Percentiles rank a stretch among this genome's conserved stretches.
These are phyloP conservation scores for Epizoanthus scotinus DNA, from an alignment of 92 coral and sea anemone species.

Conservation along the genomic window DNA sequence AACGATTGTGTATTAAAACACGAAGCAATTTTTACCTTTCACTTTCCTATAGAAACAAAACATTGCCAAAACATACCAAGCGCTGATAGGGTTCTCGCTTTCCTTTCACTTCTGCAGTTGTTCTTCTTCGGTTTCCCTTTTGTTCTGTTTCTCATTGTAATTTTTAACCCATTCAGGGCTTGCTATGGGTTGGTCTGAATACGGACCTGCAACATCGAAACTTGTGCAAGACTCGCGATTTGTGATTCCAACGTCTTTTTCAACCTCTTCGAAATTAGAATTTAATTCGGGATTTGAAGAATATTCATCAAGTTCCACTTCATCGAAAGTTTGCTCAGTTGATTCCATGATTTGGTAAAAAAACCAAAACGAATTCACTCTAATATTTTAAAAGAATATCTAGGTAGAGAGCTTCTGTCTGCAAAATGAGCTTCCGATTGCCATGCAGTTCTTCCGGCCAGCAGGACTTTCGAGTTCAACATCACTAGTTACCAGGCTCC, in stretches of 20 bases:
- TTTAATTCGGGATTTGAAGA: conserved; percentile 1
- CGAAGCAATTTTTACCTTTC: no score
- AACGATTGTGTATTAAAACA: neutral
- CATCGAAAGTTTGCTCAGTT: conserved; percentile 10
- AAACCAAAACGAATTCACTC: neutral
- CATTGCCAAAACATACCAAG: conserved; percentile 19
- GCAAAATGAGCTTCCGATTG: no score
- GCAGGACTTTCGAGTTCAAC: neutral
- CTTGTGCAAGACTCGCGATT: conserved; percentile 33
- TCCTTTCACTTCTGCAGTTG: conserved; percentile 24
- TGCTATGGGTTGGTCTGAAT: conserved; percentile 21
- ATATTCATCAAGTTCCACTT: neutral
- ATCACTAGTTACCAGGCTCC: conserved; percentile 21
- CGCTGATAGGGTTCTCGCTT: conserved; percentile 18
- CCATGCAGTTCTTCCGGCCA: no score
- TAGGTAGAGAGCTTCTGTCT: no score
- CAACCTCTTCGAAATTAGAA: conserved; percentile 32
- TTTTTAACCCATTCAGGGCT: conserved; percentile 22
- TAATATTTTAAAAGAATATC: no score
- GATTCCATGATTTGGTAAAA: conserved; percentile 2
- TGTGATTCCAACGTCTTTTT: conserved; percentile 12
- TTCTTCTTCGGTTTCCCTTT: conserved; percentile 22
- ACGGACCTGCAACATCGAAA: conserved; percentile 26
- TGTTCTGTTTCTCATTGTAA: conserved; percentile 5
- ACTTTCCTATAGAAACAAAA: no score